phyloP scores from a whole-genome alignment of 2,113 vertebrate genomes.

The Felis catus region F.catus_Fca126_mat1.0 CM031419.1:151265501-151266000 shows the following conservation, averaged over 20 bases:
- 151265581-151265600: background rate
- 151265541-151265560: background rate
- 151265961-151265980: background rate
- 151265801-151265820: background rate
- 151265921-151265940: background rate
- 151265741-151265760: background rate
- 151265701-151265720: background rate
- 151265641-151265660: slow-evolving; percentile 3
- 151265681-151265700: background rate
- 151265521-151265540: background rate
- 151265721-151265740: background rate
- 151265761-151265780: background rate
- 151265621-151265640: background rate
- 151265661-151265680: background rate
- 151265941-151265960: background rate
- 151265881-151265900: background rate
- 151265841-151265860: background rate
- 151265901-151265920: background rate
- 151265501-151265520: background rate
- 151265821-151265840: background rate
- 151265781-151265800: background rate
- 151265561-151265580: slow-evolving; percentile 22
- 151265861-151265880: background rate
- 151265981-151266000: background rate
- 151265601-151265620: background rate